Evolutionary conservation across 2,797 vertebrate genomes (phyloP), one percentile per base, ranked within the genome.

Genomic region (Odontamblyopus lacepedii): DNA sequence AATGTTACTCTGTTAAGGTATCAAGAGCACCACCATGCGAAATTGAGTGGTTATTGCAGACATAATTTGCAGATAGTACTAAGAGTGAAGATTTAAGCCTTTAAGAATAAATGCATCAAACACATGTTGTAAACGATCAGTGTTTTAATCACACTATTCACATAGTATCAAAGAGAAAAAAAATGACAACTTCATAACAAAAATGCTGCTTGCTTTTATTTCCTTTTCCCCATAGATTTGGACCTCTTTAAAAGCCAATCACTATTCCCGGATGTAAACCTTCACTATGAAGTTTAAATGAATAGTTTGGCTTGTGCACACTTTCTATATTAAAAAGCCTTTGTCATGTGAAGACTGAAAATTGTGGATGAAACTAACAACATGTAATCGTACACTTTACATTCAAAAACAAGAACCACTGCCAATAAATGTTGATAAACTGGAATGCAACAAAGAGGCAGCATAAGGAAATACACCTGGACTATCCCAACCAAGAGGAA

Each of bases 101-200:
- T 41, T 41, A 44, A 44, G 13, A 48, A 48, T 15, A 48, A 48
- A 48, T 48, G 44, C 44, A 0, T 48, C 12, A 15, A 44, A 38
- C 6, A 27, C 12, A 60, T 51, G 76, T 75, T 75, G 64, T 78
- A 73, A 79, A 77, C 80, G 85, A 87, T 59, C 56, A 67, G 61
- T 60, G 63, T 73, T 78, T 96, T 96, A 94, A 95, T 97, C 93
- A 95, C 92, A 92, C 93, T 89, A 87, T 93, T 96, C 94, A 96
- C 95, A 95, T 51, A 66, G 83, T 93, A 96, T 95, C 93, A 90
- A 89, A 95, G 92, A 78, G 19, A 80, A 79, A 91, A 91, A 76
- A 77, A 81, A 77, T 60, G 73, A 78, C 79, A 87, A 74, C 41
- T 55, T 70, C 48, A 73, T 44, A 72, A 80, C 77, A 80, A 80